Percentiles rank a stretch among this genome's conserved stretches.
Conservation (phyloP, 2,797 vertebrate species). For the Aselliscus stoliczkanus region DNA sequence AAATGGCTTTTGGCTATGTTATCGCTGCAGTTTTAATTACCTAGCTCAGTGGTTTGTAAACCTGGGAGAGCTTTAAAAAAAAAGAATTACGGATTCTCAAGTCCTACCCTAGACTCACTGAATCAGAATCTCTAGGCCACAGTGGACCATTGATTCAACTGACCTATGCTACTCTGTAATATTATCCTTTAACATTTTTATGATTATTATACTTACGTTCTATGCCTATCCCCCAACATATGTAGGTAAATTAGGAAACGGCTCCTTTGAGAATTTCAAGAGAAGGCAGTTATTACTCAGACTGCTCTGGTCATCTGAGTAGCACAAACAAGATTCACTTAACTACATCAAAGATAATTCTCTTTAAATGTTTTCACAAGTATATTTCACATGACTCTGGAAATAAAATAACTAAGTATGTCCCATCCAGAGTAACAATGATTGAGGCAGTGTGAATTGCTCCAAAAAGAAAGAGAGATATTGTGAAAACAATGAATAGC, state of each 20-base stretch:
- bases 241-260: background rate
- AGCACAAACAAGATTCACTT: background rate
- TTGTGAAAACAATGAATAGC: background rate
- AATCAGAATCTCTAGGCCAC: background rate
- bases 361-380: background rate
- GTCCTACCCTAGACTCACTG: background rate
- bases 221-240: background rate
- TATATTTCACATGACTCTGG: background rate
- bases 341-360: background rate
- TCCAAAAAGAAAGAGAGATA: background rate
- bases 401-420: slow-evolving; percentile 1
- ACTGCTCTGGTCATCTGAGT: background rate
- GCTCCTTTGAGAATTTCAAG: background rate
- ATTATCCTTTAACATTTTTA: background rate
- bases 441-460: background rate
- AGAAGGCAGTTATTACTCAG: background rate
- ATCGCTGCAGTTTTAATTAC: slow-evolving; percentile 36
- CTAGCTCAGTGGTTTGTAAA: slow-evolving; percentile 17
- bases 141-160: background rate
- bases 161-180: background rate
- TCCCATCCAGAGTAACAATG: background rate
- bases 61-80: background rate
- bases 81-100: background rate
- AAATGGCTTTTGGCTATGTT: background rate
- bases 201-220: background rate